These are phyloP conservation scores for Vanessa atalanta DNA, from an alignment of 1,140 invertebrate genomes.

Conservation along the genomic window DNA sequence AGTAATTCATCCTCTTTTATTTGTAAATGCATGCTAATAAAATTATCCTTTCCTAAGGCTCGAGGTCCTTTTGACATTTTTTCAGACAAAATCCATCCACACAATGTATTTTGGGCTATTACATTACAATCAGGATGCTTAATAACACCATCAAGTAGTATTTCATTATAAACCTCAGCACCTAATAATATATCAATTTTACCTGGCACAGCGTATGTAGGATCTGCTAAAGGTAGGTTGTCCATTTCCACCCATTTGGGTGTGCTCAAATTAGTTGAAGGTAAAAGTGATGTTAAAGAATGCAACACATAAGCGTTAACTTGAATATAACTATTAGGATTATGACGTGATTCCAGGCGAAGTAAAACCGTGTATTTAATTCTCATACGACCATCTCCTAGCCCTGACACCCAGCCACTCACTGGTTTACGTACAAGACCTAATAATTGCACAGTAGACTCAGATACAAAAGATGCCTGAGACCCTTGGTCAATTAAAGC, in stretches of 20 bases:
- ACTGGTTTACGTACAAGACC: neutral
- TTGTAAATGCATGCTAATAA: no score
- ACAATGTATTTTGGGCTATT: conserved; percentile 48
- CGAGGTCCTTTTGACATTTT: neutral
- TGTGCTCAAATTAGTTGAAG: neutral
- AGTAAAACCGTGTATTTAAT: no score
- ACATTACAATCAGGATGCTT: conserved; percentile 19
- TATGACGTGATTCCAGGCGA: neutral
- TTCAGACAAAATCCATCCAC: conserved; percentile 56
- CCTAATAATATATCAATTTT: neutral
- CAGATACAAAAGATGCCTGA: conserved; percentile 36
- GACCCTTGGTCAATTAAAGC: conserved; percentile 25
- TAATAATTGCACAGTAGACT: conserved; percentile 33
- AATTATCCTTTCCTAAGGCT: no score
- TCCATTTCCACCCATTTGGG: neutral
- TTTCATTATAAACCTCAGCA: neutral
- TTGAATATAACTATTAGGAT: neutral
- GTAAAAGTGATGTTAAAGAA: neutral
- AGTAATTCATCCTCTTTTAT: no score
- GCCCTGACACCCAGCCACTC: no score
- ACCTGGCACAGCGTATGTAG: neutral
- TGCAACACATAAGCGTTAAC: neutral
- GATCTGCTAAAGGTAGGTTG: neutral
- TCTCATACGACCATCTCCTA: no score
- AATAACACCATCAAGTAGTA: neutral